phyloP scores from a whole-genome alignment of 2,797 vertebrate genomes.

The Sebastes ruberrimus region DNA sequence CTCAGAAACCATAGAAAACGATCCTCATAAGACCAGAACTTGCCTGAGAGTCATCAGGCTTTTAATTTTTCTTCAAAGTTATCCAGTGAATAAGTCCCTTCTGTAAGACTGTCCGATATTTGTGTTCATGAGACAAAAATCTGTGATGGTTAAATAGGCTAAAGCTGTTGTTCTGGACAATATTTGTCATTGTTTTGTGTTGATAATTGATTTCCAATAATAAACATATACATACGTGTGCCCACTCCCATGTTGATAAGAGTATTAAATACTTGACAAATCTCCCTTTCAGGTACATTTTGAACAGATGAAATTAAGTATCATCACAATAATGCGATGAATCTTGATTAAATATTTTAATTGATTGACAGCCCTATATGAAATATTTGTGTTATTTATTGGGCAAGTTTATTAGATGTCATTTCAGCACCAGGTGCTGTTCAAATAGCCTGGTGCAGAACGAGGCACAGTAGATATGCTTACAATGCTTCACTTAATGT shows the following conservation, averaged over 20 bases:
- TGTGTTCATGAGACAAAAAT: not conserved
- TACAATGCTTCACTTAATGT: not conserved
- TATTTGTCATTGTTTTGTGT: too few relatives aligned
- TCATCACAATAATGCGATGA: too few relatives aligned
- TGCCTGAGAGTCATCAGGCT: not conserved
- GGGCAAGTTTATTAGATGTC: not conserved
- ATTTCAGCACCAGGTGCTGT: not conserved
- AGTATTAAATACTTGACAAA: too few relatives aligned
- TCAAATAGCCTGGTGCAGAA: not conserved
- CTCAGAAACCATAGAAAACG: not conserved
- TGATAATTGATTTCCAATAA: too few relatives aligned
- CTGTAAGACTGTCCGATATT: not conserved
- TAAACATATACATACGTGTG: too few relatives aligned
- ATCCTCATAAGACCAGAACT: not conserved
- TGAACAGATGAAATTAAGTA: too few relatives aligned
- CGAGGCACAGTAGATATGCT: not conserved
- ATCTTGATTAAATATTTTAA: too few relatives aligned
- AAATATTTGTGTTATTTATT: not conserved
- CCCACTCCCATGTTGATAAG: too few relatives aligned
- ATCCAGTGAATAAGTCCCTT: not conserved
- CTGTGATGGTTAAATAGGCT: not conserved
- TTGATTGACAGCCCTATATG: too few relatives aligned
- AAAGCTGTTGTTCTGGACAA: not conserved
- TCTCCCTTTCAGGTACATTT: too few relatives aligned
- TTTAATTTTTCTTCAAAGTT: not conserved